A percentile compares a stretch with the other conserved stretches of the same genome.
phyloP scores from a whole-genome alignment of 2,888 invertebrate species.

The Neuroscelio doddi region DNA sequence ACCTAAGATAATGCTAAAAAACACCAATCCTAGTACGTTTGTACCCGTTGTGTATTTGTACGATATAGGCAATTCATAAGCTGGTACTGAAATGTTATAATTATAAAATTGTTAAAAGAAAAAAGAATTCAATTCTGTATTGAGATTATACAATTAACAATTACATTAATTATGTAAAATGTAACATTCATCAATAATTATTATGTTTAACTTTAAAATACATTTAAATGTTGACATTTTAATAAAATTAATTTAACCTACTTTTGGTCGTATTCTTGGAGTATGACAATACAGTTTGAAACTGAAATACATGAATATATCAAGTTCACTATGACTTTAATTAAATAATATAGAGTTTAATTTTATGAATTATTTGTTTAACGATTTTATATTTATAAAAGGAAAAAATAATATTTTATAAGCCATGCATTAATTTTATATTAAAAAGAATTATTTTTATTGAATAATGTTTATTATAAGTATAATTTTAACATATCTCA shows the following conservation, averaged over 20 bases:
- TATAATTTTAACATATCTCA: conserved; percentile 35
- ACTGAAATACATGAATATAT: conserved; percentile 67
- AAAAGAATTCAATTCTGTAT: no score
- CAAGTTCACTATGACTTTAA: no score
- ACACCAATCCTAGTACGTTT: conserved; percentile 89
- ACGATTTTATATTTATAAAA: no score
- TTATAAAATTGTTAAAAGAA: neutral
- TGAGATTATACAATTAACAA: no score
- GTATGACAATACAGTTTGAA: conserved; percentile 74
- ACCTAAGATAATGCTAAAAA: conserved; percentile 88
- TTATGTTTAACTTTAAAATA: no score
- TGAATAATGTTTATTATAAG: neutral
- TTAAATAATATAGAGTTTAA: no score
- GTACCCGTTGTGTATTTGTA: conserved; percentile 82
- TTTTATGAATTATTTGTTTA: no score
- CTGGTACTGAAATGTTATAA: conserved; percentile 17
- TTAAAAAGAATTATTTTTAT: neutral
- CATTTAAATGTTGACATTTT: no score
- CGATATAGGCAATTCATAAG: conserved; percentile 78
- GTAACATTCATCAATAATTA: no score
- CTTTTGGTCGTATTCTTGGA: conserved; percentile 64
- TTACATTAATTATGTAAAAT: no score
- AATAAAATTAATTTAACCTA: conserved; percentile 36
- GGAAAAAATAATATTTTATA: no score
- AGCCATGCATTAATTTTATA: neutral